A percentile compares a stretch with the other conserved stretches of the same genome.
Evolutionary conservation across 2,113 vertebrate genomes (phyloP).

Genomic region (Mus musculus): DNA sequence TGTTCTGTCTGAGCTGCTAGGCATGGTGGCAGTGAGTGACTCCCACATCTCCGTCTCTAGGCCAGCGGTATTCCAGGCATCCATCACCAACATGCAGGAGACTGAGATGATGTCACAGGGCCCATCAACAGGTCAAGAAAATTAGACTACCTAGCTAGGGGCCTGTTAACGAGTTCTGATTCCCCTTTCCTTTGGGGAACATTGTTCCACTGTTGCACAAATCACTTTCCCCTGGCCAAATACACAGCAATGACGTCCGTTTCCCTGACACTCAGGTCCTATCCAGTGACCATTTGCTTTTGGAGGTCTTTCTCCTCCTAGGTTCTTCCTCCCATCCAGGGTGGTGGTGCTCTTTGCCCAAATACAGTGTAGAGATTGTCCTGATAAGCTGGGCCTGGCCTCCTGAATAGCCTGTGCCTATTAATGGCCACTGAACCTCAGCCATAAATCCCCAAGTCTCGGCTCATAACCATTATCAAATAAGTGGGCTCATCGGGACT

Average conservation of each 20-base stretch:
- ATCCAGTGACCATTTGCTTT: background rate
- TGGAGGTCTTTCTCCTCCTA: background rate
- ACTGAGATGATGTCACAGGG: background rate
- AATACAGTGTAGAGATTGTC: background rate
- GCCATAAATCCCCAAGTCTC: constrained; percentile 83
- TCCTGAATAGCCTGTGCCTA: constrained; percentile 9
- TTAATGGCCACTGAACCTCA: constrained; percentile 46
- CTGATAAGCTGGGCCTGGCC: background rate
- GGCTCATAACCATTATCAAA: constrained; percentile 83
- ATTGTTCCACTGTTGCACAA: background rate
- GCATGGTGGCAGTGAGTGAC: background rate
- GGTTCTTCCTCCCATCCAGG: too few relatives aligned
- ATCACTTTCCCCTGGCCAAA: background rate
- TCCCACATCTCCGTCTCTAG: background rate
- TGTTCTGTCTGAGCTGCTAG: background rate
- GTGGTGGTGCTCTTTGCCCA: background rate
- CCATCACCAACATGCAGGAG: background rate
- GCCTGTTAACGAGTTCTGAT: background rate
- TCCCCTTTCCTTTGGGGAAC: background rate
- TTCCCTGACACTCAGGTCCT: background rate
- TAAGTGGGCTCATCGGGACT: constrained; percentile 71
- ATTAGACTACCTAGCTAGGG: background rate
- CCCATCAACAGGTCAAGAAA: background rate
- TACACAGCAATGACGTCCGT: background rate
- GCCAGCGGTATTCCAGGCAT: background rate